Base-by-base conservation (phyloP, 2,888 invertebrate genomes). In the Pemphredon lugubris region DNA sequence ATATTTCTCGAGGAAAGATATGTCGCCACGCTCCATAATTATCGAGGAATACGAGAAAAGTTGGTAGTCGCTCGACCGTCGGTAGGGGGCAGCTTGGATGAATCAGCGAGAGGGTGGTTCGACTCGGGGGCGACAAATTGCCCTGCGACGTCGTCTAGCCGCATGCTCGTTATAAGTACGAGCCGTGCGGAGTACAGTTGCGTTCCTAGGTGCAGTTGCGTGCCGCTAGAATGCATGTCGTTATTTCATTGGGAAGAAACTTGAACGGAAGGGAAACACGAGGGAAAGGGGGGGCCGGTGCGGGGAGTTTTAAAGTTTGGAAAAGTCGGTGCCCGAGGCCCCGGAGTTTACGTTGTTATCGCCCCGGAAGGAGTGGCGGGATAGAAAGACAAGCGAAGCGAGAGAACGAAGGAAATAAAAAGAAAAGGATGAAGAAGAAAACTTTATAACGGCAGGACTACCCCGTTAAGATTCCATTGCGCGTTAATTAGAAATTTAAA, bases 171-270 rank as follows among this genome's bases (percentile, higher is more conserved):
- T 68, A 60, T 30, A 45, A 42, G 16, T 20, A 26, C 37, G 39
- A 4, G 40, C n/a, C 58, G 9, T 21, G 6, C 2, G 16, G 20
- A 40, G 50, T 45, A 14, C 18, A 37, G 9, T 23, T 21, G 11
- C 18, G 20, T 1, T 47, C 45, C 45, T n/a, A 21, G 39, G 18
- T 13, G 23, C 21, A 16, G 45, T 13, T 18, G 39, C 30, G 3
- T 7, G 7, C 20, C 21, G 14, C 23, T 20, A 14, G 37, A 45
- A 40, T 63, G 40, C 53, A 51, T 42, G 47, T 63, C 47, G 63
- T 71, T 71, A 71, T 57, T 58, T 37, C 47, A 34, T 32, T 20
- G 45, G 64, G 37, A 54, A 42, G 50, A 45, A 60, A 60, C 18
- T 50, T 32, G 18, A 44, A 40, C n/a, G 44, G 34, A 59, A 59